A percentile compares a stretch with the other conserved stretches of the same genome.
Evolutionary conservation across 1,140 invertebrate species (phyloP).

Genomic region (Vanessa tameamea): DNA sequence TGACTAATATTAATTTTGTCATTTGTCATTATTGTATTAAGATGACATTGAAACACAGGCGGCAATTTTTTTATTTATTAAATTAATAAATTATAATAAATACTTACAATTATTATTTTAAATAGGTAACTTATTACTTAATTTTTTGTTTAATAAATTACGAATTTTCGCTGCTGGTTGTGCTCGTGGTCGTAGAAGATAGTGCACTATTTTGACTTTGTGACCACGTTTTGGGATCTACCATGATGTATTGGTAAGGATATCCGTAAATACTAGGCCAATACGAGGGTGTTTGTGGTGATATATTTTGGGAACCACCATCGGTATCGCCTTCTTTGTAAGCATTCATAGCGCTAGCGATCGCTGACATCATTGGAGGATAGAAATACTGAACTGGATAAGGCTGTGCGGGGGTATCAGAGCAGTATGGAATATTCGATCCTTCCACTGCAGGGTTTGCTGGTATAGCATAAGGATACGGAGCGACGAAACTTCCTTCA

Average conservation of each 20-base stretch:
- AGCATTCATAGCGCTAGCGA: slow-evolving; percentile 53
- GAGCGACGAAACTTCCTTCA: slow-evolving; percentile 39
- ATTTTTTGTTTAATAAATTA: slow-evolving; percentile 15
- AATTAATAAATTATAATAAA: slow-evolving; percentile 15
- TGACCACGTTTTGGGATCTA: slow-evolving; percentile 59
- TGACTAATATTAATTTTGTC: too few species aligned
- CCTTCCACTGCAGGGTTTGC: slow-evolving; percentile 32
- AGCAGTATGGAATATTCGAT: slow-evolving; percentile 35
- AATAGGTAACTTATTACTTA: background rate
- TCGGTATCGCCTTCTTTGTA: slow-evolving; percentile 51
- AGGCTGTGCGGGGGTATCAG: slow-evolving; percentile 17
- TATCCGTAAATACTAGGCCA: slow-evolving; percentile 55
- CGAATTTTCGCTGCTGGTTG: slow-evolving; percentile 33
- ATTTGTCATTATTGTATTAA: too few species aligned
- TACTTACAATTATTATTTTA: background rate
- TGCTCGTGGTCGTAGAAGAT: slow-evolving; percentile 31
- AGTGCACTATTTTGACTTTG: slow-evolving; percentile 40
- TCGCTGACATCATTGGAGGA: slow-evolving; percentile 63
- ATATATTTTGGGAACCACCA: slow-evolving; percentile 35
- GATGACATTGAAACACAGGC: background rate
- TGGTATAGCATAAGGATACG: slow-evolving; percentile 50
- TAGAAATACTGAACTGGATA: slow-evolving; percentile 62
- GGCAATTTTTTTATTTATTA: background rate
- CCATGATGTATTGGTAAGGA: slow-evolving; percentile 65
- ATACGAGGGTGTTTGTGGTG: slow-evolving; percentile 42